Evolutionary conservation across 2,888 invertebrate species (phyloP).

Genomic region (Cataglyphis albicans): DNA sequence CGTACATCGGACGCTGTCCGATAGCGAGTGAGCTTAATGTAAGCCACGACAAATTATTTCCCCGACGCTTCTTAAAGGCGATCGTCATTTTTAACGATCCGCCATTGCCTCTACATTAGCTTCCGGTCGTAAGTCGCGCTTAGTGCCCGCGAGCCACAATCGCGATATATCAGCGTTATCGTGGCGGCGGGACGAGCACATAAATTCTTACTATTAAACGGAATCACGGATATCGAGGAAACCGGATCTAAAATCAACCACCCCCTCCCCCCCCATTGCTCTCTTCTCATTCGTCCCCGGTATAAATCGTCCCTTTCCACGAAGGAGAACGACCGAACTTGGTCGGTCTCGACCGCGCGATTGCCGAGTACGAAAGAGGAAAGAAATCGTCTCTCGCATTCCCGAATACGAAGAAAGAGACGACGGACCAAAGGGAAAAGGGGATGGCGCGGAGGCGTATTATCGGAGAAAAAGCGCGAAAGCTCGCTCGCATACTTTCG

Average conservation of each 20-base stretch:
- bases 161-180: constrained; percentile 29
- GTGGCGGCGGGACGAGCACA: background rate
- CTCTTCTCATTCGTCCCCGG: constrained; percentile 53
- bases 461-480: constrained; percentile 61
- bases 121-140: background rate
- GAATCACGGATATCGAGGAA: constrained; percentile 45
- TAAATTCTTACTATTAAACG: constrained; percentile 53
- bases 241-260: constrained; percentile 22
- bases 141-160: constrained; percentile 26
- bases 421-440: constrained; percentile 15
- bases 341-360: constrained; percentile 40
- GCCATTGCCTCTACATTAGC: background rate
- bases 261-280: background rate
- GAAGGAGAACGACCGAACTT: constrained; percentile 46
- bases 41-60: constrained; percentile 22
- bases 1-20: background rate
- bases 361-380: constrained; percentile 27
- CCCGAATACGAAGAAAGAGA: constrained; percentile 51
- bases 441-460: constrained; percentile 49
- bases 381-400: constrained; percentile 57
- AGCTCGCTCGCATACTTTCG: constrained; percentile 67
- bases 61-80: background rate
- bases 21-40: background rate
- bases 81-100: background rate
- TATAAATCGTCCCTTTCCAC: constrained; percentile 61